phyloP scores from a whole-genome alignment of 2,113 vertebrate species.

The Vulpes lagopus region DNA sequence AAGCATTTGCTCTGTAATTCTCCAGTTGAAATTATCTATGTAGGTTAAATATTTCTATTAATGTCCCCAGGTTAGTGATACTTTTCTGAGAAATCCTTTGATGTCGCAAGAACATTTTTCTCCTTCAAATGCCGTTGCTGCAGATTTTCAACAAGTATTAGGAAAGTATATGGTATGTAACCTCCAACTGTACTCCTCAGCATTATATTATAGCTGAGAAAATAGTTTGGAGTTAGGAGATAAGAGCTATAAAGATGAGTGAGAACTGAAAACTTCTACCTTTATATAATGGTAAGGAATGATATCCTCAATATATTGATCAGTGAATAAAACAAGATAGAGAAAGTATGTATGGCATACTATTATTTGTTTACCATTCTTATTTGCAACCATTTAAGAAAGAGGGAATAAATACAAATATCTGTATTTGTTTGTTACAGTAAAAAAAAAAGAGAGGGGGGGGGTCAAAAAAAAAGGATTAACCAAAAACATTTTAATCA shows the following conservation, averaged over 20 bases:
- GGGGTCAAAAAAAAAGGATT: neutral
- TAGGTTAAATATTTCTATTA: slow-evolving; percentile 64
- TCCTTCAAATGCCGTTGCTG: slow-evolving; percentile 77
- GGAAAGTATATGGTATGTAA: slow-evolving; percentile 77
- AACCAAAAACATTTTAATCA: neutral
- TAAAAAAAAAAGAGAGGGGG: neutral
- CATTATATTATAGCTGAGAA: neutral
- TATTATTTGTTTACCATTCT: neutral
- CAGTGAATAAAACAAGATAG: slow-evolving; percentile 35
- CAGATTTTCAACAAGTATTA: slow-evolving; percentile 81
- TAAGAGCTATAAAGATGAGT: neutral
- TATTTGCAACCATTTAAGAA: slow-evolving; percentile 1
- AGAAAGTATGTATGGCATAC: neutral
- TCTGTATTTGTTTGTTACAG: neutral
- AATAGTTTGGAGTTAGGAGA: neutral
- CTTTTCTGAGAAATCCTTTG: slow-evolving; percentile 83
- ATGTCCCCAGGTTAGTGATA: slow-evolving; percentile 82
- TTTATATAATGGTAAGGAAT: neutral
- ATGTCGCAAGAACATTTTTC: slow-evolving; percentile 85
- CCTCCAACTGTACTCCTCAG: slow-evolving; percentile 22
- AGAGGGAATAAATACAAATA: slow-evolving; percentile 46
- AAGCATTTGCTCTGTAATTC: slow-evolving; percentile 43
- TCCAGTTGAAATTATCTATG: slow-evolving; percentile 14
- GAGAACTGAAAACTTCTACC: slow-evolving; percentile 3
- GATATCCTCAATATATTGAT: neutral